These are phyloP conservation scores for Drosophila subobscura DNA, from an alignment of 1,140 invertebrate genomes.

Conservation along the genomic window DNA sequence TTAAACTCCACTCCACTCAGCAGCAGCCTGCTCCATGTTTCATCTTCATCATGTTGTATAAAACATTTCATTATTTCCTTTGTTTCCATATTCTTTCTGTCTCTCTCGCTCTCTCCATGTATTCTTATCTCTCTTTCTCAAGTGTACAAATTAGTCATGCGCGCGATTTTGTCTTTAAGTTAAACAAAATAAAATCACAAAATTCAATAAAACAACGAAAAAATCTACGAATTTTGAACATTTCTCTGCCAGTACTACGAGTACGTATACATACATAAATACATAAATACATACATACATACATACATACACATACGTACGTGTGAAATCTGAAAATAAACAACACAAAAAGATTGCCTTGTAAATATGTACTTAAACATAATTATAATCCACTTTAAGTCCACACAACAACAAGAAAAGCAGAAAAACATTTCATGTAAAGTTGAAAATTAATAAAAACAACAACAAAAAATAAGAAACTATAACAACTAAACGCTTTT, in stretches of 20 bases:
- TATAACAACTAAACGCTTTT: conserved; percentile 45
- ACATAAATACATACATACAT: no score
- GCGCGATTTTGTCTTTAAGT: conserved; percentile 80
- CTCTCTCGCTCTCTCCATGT: not conserved
- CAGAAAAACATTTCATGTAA: conserved; percentile 26
- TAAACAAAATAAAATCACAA: conserved; percentile 34
- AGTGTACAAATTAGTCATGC: conserved; percentile 82
- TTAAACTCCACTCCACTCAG: conserved; percentile 32
- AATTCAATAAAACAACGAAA: conserved; percentile 54
- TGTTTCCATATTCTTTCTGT: not conserved
- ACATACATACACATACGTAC: not conserved
- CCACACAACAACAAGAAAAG: conserved; percentile 39
- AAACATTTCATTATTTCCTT: conserved; percentile 29
- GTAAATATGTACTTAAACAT: conserved; percentile 53
- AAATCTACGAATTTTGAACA: conserved; percentile 33
- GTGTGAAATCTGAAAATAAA: conserved; percentile 4
- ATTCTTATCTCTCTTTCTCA: conserved; percentile 33
- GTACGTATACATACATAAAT: no score
- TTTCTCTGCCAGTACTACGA: conserved; percentile 9
- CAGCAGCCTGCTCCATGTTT: no score
- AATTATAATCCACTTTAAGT: conserved; percentile 48
- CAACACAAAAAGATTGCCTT: conserved; percentile 45
- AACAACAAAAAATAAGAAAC: conserved; percentile 30
- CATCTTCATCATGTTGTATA: conserved; percentile 57
- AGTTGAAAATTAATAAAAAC: conserved; percentile 41